A percentile compares a stretch with the other conserved stretches of the same genome.
These are phyloP conservation scores for Aphis craccivora DNA, from an alignment of 1,140 invertebrate species.

Conservation along the genomic window DNA sequence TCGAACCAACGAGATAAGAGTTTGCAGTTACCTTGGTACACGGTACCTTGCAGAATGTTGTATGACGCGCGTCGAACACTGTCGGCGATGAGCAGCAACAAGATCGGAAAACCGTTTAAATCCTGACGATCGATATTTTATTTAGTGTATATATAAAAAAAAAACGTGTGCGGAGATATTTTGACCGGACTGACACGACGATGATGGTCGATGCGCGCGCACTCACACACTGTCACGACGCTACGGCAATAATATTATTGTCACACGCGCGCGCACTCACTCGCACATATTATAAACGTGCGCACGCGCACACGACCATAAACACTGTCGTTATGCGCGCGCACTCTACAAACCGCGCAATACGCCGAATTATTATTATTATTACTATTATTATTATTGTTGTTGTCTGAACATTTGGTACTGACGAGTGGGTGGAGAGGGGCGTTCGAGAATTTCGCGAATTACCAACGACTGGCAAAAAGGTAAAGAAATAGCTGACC, in stretches of 20 bases:
- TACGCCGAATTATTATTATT: conserved; percentile 8
- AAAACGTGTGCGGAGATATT: conserved; percentile 23
- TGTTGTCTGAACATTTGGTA: neutral
- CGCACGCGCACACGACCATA: neutral
- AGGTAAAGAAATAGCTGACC: neutral
- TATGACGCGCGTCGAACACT: neutral
- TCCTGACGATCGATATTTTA: neutral
- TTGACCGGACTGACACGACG: neutral
- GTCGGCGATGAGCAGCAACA: neutral
- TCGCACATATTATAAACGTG: neutral
- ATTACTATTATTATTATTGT: neutral
- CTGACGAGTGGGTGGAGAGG: neutral
- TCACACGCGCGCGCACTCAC: neutral
- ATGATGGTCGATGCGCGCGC: conserved; percentile 25
- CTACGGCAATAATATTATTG: conserved; percentile 40
- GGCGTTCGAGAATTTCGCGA: neutral
- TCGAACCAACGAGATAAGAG: neutral
- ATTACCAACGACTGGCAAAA: neutral
- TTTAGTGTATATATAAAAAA: neutral
- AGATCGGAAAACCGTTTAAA: neutral
- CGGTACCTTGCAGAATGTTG: neutral
- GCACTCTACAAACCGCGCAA: neutral
- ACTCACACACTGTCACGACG: conserved; percentile 36
- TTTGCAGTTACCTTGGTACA: neutral
- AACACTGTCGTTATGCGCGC: neutral